Base-by-base conservation (phyloP, 2,113 vertebrate species). In the Coryphaenoides rupestris region DNA sequence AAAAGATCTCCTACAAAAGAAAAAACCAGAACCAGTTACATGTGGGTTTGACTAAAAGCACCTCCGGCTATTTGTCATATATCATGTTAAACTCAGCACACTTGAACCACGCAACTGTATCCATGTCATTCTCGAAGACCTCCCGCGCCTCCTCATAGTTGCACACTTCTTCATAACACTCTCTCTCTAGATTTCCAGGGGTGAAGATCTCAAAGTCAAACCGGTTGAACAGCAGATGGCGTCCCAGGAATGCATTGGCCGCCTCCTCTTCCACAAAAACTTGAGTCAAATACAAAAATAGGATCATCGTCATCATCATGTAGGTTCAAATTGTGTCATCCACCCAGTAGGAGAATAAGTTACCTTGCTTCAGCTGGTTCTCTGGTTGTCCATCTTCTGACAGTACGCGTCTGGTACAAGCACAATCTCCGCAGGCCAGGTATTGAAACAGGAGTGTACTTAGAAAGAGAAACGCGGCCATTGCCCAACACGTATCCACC, bases 121-220 rank as follows among this genome's bases (percentile, higher is more conserved):
- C 73, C 14, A 88, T 82, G 45, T 89, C 68, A 82, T 95, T 93
- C 82, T 94, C 92, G 84, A 96, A 95, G 68, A 96, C 23, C 82
- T 99, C 97, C 73, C 94, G 93, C 0, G 96, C 95, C 82, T 99
- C 97, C 75, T 99, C 96, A 13, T 94, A 98, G 79, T 82, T 95
- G 75, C 97, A 99, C 3, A 92, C 22, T 61, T 99, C 97, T 83
- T 99, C 97, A 1, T n/a, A 16, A 75, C 97, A 99, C 70, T 99
- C 97, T 67, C 97, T 92, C 65, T 98, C 96, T 73, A 98, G 77
- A 78, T 98, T 89, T 10, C 94, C 94, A 0, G 80, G 88, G 10
- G 92, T 92, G 73, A 98, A 93, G 21, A 94, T 87, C 84, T 99
- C 97, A 84, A 97, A 92, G 76, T 99, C 97, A 80, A 98, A 96